phyloP scores from a whole-genome alignment of 2,797 vertebrate species.

The Anomalospiza imberbis region DNA sequence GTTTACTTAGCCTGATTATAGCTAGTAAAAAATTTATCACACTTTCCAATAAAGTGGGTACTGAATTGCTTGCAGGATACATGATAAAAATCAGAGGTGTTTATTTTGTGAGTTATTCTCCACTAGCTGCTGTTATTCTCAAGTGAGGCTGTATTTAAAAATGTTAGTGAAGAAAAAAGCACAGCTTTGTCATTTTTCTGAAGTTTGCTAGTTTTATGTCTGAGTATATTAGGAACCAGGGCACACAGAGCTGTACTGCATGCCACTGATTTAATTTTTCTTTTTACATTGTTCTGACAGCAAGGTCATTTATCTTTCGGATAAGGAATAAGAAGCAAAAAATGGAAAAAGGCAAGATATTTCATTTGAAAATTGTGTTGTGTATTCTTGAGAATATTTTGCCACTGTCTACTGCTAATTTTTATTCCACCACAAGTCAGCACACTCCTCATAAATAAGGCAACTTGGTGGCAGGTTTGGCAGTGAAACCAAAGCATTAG shows the following conservation, averaged over 20 bases:
- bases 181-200: background rate
- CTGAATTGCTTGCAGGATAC: background rate
- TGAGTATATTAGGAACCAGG: background rate
- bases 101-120: background rate
- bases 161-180: background rate
- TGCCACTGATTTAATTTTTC: slow-evolving; percentile 13
- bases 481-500: background rate
- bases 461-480: background rate
- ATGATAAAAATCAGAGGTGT: background rate
- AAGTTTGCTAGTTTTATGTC: background rate
- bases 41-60: background rate
- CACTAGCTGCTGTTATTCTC: background rate
- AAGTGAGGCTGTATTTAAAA: background rate
- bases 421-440: background rate
- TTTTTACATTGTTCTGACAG: slow-evolving; percentile 29
- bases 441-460: background rate
- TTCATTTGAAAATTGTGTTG: background rate
- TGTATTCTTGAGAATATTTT: background rate
- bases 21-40: background rate
- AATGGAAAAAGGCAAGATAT: background rate
- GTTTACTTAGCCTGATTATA: background rate
- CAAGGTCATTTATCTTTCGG: slow-evolving; percentile 13
- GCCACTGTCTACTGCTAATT: background rate
- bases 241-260: background rate
- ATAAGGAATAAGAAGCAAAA: background rate